phyloP scores from a whole-genome alignment of 2,113 vertebrate genomes.

The Climacteris rufus region DNA sequence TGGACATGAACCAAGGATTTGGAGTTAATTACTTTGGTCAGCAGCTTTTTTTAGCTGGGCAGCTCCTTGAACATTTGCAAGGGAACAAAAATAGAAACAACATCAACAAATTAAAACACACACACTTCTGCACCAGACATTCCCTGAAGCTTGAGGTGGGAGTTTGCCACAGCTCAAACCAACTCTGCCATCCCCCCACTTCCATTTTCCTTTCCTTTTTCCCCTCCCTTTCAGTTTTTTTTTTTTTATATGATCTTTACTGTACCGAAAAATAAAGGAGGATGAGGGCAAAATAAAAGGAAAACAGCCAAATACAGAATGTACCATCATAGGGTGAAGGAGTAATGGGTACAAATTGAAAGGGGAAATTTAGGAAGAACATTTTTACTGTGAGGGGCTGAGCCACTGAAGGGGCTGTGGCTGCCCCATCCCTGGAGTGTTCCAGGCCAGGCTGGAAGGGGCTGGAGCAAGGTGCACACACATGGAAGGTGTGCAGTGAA shows the following conservation, averaged over 20 bases:
- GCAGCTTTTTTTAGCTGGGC: conserved; percentile 3
- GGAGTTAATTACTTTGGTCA: background rate
- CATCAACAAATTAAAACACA: background rate
- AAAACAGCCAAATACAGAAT: background rate
- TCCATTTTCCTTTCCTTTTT: background rate
- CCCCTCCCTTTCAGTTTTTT: background rate
- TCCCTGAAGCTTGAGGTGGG: background rate
- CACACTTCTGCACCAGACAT: background rate
- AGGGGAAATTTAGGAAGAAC: background rate
- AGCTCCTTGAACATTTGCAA: background rate
- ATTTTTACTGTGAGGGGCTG: background rate
- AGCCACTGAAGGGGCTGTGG: background rate
- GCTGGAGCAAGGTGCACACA: too few species aligned
- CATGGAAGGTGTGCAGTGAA: background rate
- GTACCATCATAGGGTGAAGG: rapidly evolving
- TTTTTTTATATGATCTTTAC: background rate
- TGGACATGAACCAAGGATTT: background rate
- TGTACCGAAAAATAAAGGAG: background rate
- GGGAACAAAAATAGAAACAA: background rate
- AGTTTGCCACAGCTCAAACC: background rate
- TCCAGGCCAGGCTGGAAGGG: background rate
- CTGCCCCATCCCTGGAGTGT: background rate
- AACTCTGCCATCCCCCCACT: background rate
- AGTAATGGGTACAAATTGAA: background rate
- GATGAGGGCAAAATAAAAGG: background rate